Conservation (phyloP, 2,888 invertebrate species). For the Coelinius sp. region DNA sequence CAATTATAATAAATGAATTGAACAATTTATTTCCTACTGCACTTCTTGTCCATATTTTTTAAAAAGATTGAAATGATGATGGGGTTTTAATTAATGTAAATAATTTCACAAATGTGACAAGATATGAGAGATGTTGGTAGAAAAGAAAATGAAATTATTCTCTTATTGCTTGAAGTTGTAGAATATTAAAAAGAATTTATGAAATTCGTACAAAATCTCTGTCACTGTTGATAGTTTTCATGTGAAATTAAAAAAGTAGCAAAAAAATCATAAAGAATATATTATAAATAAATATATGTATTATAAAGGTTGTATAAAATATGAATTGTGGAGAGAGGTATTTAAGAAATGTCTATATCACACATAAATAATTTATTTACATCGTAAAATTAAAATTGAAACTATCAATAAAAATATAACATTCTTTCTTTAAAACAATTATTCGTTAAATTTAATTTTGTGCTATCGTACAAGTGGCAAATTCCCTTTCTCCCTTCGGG, state of each 20-base stretch:
- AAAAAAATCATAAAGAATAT: not conserved
- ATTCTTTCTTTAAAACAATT: not conserved
- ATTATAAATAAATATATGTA: not conserved
- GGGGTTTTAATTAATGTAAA: not conserved
- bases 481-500: not conserved
- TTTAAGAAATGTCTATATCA: slow-evolving; percentile 17
- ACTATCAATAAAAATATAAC: not conserved
- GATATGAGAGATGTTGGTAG: not conserved
- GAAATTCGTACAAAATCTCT: slow-evolving; percentile 8
- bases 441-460: not conserved
- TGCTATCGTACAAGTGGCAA: not conserved
- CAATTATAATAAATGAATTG: not conserved
- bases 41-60: not conserved
- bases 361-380: slow-evolving; percentile 41
- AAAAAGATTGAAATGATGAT: not conserved
- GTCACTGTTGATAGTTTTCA: slow-evolving; percentile 2
- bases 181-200: not conserved
- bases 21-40: not conserved
- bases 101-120: slow-evolving; percentile 3
- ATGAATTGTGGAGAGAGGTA: slow-evolving; percentile 5
- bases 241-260: slow-evolving; percentile 6
- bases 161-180: not conserved
- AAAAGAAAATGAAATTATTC: not conserved
- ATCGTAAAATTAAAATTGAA: not conserved
- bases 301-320: slow-evolving; percentile 31